Conservation (phyloP, 2,888 invertebrate species). For the Microchrysa polita region DNA sequence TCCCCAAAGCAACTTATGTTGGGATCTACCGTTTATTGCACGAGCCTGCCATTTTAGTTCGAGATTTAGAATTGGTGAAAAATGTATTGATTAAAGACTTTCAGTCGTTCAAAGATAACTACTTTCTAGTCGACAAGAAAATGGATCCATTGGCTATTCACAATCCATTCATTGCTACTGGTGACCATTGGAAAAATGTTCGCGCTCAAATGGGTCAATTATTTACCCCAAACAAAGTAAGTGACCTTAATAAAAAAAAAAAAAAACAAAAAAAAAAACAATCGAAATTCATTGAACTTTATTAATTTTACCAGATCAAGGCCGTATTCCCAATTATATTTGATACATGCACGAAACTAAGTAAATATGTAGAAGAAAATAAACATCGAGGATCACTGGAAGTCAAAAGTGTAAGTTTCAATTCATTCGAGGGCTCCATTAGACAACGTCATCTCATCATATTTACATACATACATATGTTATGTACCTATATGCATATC, state of each 20-base stretch:
- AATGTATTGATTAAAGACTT: constrained; percentile 48
- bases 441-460: too few relatives aligned
- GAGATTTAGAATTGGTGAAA: constrained; percentile 49
- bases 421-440: too few relatives aligned
- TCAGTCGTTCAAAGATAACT: constrained; percentile 45
- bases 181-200: constrained; percentile 36
- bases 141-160: constrained; percentile 35
- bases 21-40: constrained; percentile 49
- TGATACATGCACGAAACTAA: constrained; percentile 32
- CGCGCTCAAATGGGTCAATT: constrained; percentile 41
- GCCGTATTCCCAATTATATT: constrained; percentile 38
- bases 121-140: constrained; percentile 39
- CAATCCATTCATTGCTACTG: constrained; percentile 40
- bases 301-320: constrained; percentile 36
- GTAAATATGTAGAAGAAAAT: constrained; percentile 44
- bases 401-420: constrained; percentile 48
- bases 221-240: constrained; percentile 39
- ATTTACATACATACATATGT: too few relatives aligned
- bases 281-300: neutral
- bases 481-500: too few relatives aligned
- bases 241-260: too few relatives aligned
- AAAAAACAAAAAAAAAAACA: too few relatives aligned
- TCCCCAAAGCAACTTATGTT: constrained; percentile 48
- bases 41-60: constrained; percentile 47
- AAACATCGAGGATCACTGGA: constrained; percentile 43